A percentile compares a stretch with the other conserved stretches of the same genome.
Conservation (phyloP, 1,140 invertebrate species). For the Drosophila bocki region DNA sequence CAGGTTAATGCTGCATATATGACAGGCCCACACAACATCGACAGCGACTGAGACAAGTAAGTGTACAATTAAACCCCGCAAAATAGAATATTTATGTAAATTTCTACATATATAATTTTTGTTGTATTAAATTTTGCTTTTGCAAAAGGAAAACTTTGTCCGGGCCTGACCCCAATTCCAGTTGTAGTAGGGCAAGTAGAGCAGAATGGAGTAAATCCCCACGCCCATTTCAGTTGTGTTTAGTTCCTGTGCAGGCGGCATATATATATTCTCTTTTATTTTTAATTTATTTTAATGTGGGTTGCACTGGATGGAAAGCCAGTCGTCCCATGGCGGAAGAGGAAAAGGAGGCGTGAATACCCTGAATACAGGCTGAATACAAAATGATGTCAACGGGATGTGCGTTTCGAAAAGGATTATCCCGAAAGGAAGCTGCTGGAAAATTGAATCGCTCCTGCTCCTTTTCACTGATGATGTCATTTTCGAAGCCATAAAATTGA, state of each 20-base stretch:
- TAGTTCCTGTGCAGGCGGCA: constrained; percentile 55
- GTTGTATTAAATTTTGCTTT: constrained; percentile 11
- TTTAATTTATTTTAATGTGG: constrained; percentile 48
- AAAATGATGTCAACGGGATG: constrained; percentile 28
- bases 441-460: constrained; percentile 6
- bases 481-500: constrained; percentile 50
- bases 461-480: constrained; percentile 55
- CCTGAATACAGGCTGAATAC: background rate
- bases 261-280: constrained; percentile 40
- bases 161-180: constrained; percentile 34
- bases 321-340: constrained; percentile 8
- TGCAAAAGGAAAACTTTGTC: constrained; percentile 44
- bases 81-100: constrained; percentile 47
- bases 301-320: constrained; percentile 6
- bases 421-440: constrained; percentile 38
- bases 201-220: constrained; percentile 31
- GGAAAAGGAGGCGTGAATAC: constrained; percentile 17
- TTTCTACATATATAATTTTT: constrained; percentile 9
- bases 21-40: constrained; percentile 64
- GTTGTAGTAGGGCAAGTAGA: constrained; percentile 41
- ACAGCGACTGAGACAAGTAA: constrained; percentile 71
- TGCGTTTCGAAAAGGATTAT: constrained; percentile 20
- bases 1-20: constrained; percentile 77
- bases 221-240: constrained; percentile 23
- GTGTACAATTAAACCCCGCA: constrained; percentile 52